Evolutionary conservation across 2,888 invertebrate genomes (phyloP), one percentile per base, ranked within the genome.

Genomic region (Acrobasis consociella): DNA sequence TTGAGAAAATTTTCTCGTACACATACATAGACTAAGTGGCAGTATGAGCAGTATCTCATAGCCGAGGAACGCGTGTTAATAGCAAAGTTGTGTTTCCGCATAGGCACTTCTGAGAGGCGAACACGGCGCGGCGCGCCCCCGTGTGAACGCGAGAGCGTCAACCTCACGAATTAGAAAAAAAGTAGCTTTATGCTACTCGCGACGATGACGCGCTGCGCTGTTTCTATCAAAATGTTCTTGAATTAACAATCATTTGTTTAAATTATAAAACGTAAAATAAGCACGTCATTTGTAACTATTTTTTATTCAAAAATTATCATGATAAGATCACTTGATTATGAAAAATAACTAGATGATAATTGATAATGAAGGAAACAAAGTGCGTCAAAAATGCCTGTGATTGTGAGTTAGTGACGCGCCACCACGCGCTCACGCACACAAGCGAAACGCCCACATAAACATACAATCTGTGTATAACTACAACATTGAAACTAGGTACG

Each of bases 11-110:
- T 86, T 85, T 82, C 83, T 78, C 77, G 77, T 80, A 73, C 75
- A 76, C 75, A 76, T 77, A 67, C 67, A 67, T 65, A 73, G 69
- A 69, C 71, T 85, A 88, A 86, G 86, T 86, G 86, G 87, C 86
- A 87, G 89, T 90, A 89, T 90, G 89, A 86, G 87, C 86, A 87
- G 89, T 90, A 89, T 90, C 89, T 90, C 87, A 89, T 87, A 86
- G 86, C 85, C 83, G 80, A 83, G 87, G 86, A 87, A 86, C 88
- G 88, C 85, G 91, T 89, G 91, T 89, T 90, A 90, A 90, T 89
- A 88, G 89, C 87, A 82, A 87, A 86, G 84, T 82, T 85, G 83
- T 85, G 89, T 91, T 92, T 92, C 91, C 91, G 91, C 91, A 87
- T 90, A 89, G 87, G 87, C 86, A 85, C 83, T 83, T 85, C 86